Evolutionary conservation across 2,888 invertebrate genomes (phyloP), one percentile per base, ranked within the genome.

Genomic region (Tetrapedia diversipes): DNA sequence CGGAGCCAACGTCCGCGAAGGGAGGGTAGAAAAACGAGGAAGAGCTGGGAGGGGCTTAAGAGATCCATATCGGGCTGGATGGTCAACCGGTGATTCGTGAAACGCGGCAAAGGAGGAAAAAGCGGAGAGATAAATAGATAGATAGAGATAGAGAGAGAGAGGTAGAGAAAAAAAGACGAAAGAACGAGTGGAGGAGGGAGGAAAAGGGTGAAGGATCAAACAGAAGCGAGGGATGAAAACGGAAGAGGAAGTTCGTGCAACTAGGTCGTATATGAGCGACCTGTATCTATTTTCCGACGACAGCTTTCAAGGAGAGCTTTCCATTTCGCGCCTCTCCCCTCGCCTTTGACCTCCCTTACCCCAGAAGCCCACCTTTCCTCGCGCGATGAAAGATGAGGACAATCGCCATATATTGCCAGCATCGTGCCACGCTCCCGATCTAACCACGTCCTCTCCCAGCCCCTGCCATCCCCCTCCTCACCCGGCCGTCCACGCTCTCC

Each of bases 331-430:
- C 66, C 64, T 61, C 57, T 56, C 68, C 74, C 67, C 68, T 65
- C 60, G 57, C 74, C 74, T 69, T 81, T 74, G 70, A 75, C 75
- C 77, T 60, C 59, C 60, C 72, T 65, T 14, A 16, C 53, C 41
- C 59, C 27, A 8, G 49, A 24, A 45, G 22, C 39, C 45, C 54
- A 34, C 27, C 68, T 45, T 74, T 60, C 53, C 65, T 22, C 78
- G 43, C 22, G 72, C 63, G 77, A 86, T 81, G 83, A 86, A 77
- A 86, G 81, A 84, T 77, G 86, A 79, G 78, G 77, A 86, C 84
- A 85, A 84, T 84, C 86, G 68, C 78, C 76, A 69, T 78, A 78
- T 82, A 82, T 80, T 80, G 82, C 77, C 45, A 56, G 29, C 71
- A 54, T 51, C 39, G 57, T 47, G 67, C 54, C 34, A 78, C 72